Percentiles rank a stretch among this genome's conserved stretches.
These are phyloP conservation scores for Tiaroga cobitis DNA, from an alignment of 2,797 vertebrate species.

Conservation along the genomic window DNA sequence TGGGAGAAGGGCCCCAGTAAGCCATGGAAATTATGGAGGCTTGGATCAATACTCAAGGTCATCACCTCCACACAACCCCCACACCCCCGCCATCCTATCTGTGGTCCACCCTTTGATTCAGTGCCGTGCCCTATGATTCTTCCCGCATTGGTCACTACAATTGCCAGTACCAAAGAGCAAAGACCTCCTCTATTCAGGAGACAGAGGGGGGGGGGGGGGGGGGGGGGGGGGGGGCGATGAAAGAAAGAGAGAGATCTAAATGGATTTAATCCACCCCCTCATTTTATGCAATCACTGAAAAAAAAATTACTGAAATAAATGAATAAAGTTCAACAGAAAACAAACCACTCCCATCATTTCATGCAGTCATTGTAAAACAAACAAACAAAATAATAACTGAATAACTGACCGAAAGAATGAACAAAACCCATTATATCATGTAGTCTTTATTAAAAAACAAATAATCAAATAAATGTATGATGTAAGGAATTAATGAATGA, in stretches of 20 bases:
- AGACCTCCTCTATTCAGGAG: slow-evolving; percentile 46
- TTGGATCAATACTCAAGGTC: slow-evolving; percentile 97
- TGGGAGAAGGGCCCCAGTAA: slow-evolving; percentile 88
- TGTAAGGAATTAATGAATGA: background rate
- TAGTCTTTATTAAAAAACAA: background rate
- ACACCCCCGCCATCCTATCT: slow-evolving; percentile 59
- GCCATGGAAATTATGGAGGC: slow-evolving; percentile 96
- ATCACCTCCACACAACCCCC: slow-evolving; percentile 76
- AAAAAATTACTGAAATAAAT: background rate
- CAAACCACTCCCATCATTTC: background rate
- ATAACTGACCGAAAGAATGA: background rate
- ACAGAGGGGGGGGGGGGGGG: slow-evolving; percentile 29
- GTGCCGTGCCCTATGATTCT: slow-evolving; percentile 79
- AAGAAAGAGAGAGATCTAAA: slow-evolving; percentile 45
- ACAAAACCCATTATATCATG: background rate
- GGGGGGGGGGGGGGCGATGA: slow-evolving; percentile 55
- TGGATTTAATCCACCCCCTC: background rate
- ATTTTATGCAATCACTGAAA: background rate
- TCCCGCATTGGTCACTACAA: slow-evolving; percentile 36
- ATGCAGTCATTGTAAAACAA: background rate
- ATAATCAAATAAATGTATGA: background rate
- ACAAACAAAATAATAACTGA: background rate
- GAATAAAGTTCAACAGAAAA: background rate
- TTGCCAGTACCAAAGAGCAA: slow-evolving; percentile 73
- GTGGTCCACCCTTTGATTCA: slow-evolving; percentile 73